These are phyloP conservation scores for Anolis sagrei DNA, from an alignment of 2,113 vertebrate genomes.

Conservation along the genomic window DNA sequence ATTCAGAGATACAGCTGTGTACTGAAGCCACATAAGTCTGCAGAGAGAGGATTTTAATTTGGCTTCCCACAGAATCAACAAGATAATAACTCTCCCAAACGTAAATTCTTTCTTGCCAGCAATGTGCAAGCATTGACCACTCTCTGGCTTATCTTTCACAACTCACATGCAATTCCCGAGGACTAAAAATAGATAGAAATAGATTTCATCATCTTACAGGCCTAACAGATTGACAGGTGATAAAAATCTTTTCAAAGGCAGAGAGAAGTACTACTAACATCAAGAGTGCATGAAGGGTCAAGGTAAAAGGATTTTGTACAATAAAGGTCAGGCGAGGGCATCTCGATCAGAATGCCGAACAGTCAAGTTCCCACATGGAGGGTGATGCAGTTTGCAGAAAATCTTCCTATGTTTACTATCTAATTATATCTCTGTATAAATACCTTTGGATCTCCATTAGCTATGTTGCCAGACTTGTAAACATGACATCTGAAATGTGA, in stretches of 20 bases:
- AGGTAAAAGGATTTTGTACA: not conserved
- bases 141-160: slow-evolving; percentile 7
- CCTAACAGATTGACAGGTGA: slow-evolving; percentile 23
- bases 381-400: not conserved
- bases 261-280: not conserved
- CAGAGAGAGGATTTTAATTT: not conserved
- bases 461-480: not conserved
- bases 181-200: slow-evolving; percentile 34
- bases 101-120: not conserved
- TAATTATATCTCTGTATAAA: not conserved
- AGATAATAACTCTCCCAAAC: not conserved
- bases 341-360: not conserved
- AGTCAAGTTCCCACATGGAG: not conserved
- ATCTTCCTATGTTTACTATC: not conserved
- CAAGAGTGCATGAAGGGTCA: not conserved
- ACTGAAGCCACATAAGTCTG: not conserved
- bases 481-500: not conserved
- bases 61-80: not conserved
- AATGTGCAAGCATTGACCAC: not conserved
- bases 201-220: slow-evolving; percentile 38
- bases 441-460: not conserved
- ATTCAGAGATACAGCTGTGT: slow-evolving; percentile 6
- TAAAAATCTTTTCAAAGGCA: slow-evolving; percentile 4
- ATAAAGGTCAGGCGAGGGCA: not conserved
- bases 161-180: slow-evolving; percentile 3